A percentile compares a stretch with the other conserved stretches of the same genome.
These are phyloP conservation scores for Pseudotriccus pelzelni DNA, from an alignment of 2,797 vertebrate species.

Conservation along the genomic window DNA sequence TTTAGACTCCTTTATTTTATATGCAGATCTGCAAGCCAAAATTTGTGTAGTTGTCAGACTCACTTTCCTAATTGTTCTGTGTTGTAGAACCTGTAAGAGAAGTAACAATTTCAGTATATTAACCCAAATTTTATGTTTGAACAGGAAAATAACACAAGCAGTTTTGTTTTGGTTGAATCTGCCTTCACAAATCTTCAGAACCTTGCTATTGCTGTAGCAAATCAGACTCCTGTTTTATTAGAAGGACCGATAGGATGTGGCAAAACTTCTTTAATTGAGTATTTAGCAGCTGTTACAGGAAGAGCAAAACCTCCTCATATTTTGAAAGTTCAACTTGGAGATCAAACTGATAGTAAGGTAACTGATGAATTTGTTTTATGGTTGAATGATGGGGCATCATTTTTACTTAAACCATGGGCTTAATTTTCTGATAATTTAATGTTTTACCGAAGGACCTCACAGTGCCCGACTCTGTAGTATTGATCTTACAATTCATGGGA, in stretches of 20 bases:
- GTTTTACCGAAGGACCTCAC: neutral
- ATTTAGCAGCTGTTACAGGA: constrained; percentile 88
- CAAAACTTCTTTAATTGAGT: constrained; percentile 92
- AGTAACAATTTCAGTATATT: neutral
- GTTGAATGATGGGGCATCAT: neutral
- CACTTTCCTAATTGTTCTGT: neutral
- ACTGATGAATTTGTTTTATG: constrained; percentile 3
- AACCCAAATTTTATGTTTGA: constrained; percentile 36
- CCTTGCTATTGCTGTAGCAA: constrained; percentile 90
- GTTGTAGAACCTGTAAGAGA: neutral
- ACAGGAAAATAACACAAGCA: constrained; percentile 43
- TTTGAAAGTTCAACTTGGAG: constrained; percentile 96
- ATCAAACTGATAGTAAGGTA: constrained; percentile 99
- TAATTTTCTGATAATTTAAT: neutral
- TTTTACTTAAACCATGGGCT: neutral
- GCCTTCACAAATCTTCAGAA: constrained; percentile 87
- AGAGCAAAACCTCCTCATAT: constrained; percentile 86
- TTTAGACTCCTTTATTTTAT: neutral
- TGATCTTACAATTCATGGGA: neutral
- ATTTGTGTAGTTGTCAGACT: neutral
- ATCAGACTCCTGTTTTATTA: constrained; percentile 88
- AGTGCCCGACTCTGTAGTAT: neutral
- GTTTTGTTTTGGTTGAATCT: constrained; percentile 89
- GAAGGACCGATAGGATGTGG: constrained; percentile 96
- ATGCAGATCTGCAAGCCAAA: neutral